Evolutionary conservation across 1,140 invertebrate species (phyloP), one percentile per base, ranked within the genome.

Genomic region (Thaumatotibia leucotreta): DNA sequence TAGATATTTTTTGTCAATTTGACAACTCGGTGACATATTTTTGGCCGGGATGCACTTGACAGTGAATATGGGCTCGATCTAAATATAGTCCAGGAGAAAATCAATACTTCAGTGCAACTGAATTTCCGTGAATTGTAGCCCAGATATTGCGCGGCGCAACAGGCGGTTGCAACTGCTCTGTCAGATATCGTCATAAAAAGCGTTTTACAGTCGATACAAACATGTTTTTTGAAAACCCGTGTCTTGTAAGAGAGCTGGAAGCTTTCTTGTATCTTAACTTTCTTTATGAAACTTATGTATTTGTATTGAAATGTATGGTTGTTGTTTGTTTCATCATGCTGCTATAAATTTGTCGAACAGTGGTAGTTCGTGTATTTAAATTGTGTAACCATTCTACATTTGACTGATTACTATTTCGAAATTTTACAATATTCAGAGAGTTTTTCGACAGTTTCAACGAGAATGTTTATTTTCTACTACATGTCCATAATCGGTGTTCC

Each of bases 51-150:
- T 58, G 52, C 52, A 58, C 24, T 58, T 58, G 52, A 27, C 52
- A 24, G 11, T 58, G 23, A 58, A 58, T 29, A 31, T 31, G 11
- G 23, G 52, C 52, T 58, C 52, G 52, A 27, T 29, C 52, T 58
- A 58, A 31, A 58, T 58, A 58, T 58, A 58, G 52, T 14, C 29
- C 23, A n/a, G 52, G 27, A 27, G 23, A 58, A 58, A 58, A 58
- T 58, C 52, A 58, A 58, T 58, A 58, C 52, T 31, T 58, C 24
- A 58, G n/a, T 58, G 52, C 52, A 58, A 58, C 23, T 29, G 52
- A 58, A 58, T 27, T 58, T 58, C 23, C 52, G 23, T 27, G 23
- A 27, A 52, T 27, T 23, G 52, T 24, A 58, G 52, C 23, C 23
- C 52, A 31, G 52, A 58, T 58, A 29, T 27, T 24, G 24, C 23